Percentiles rank a stretch among this genome's conserved stretches.
Conservation (phyloP, 2,113 vertebrate genomes). For the Myodes glareolus region DNA sequence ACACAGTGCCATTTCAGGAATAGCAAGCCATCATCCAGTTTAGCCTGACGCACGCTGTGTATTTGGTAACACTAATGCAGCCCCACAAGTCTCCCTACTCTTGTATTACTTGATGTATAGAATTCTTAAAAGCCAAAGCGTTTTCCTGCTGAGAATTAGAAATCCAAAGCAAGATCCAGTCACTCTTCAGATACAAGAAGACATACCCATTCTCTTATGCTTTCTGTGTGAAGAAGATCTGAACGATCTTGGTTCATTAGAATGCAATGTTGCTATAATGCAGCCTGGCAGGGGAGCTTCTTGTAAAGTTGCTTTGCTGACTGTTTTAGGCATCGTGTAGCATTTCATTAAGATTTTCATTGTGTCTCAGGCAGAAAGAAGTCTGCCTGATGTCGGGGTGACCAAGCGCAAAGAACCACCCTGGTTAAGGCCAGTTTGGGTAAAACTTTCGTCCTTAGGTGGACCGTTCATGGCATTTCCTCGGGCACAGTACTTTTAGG, state of each 20-base stretch:
- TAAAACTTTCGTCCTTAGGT: background rate
- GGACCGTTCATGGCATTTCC: background rate
- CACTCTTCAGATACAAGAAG: conserved; percentile 25
- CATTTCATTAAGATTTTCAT: background rate
- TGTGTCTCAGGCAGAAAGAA: background rate
- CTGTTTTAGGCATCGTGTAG: background rate
- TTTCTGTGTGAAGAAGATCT: conserved; percentile 1
- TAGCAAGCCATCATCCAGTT: background rate
- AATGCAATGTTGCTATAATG: background rate
- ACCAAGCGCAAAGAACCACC: conserved; percentile 9
- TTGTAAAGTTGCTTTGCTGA: background rate
- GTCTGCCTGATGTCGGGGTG: conserved; percentile 4
- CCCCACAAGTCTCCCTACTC: background rate
- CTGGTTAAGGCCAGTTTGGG: background rate
- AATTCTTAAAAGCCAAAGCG: conserved; percentile 27
- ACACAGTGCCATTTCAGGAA: conserved; percentile 16
- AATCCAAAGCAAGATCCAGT: conserved; percentile 6
- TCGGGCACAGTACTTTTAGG: background rate
- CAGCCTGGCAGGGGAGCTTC: background rate
- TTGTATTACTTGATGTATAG: conserved; percentile 23
- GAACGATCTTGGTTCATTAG: background rate
- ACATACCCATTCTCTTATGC: background rate
- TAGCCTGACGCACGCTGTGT: background rate
- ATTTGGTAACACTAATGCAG: background rate
- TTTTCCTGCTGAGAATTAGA: conserved; percentile 7